phyloP scores from a whole-genome alignment of 2,888 invertebrate species.

The Aproaerema taeniolella region DNA sequence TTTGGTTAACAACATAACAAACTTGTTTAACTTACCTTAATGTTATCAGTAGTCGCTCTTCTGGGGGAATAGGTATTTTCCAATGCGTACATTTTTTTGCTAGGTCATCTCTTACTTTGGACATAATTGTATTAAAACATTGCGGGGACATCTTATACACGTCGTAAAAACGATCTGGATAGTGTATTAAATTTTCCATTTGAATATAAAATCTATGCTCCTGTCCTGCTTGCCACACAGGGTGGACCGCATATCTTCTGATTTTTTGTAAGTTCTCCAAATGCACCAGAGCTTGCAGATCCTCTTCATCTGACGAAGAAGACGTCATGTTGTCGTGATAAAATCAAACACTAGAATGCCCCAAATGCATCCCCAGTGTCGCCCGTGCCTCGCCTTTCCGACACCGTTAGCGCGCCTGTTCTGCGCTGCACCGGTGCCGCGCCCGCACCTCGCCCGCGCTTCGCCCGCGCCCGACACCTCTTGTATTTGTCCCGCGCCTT shows the following conservation, averaged over 20 bases:
- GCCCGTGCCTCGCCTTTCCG: too few relatives aligned
- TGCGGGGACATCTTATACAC: neutral
- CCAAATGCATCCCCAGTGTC: too few relatives aligned
- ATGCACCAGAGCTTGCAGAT: constrained; percentile 3
- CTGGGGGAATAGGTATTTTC: constrained; percentile 3
- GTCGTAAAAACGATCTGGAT: neutral
- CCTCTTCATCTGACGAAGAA: constrained; percentile 7
- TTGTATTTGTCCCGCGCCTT: too few relatives aligned
- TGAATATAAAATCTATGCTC: constrained; percentile 6
- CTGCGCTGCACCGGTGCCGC: too few relatives aligned
- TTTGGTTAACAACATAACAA: too few relatives aligned
- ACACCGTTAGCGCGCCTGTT: too few relatives aligned
- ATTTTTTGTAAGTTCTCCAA: neutral
- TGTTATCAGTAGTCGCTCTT: constrained; percentile 10
- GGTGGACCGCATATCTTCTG: constrained; percentile 6
- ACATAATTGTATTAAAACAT: neutral
- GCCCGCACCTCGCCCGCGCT: too few relatives aligned
- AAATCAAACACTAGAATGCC: too few relatives aligned
- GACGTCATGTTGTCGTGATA: neutral
- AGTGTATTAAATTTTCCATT: constrained; percentile 1
- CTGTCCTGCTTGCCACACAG: constrained; percentile 7
- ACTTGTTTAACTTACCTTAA: constrained; percentile 3
- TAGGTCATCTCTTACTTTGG: neutral
- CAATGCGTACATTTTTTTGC: constrained; percentile 2
- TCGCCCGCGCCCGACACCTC: too few relatives aligned